phyloP scores from a whole-genome alignment of 2,797 vertebrate species.

The Sebastes cheni region DNA sequence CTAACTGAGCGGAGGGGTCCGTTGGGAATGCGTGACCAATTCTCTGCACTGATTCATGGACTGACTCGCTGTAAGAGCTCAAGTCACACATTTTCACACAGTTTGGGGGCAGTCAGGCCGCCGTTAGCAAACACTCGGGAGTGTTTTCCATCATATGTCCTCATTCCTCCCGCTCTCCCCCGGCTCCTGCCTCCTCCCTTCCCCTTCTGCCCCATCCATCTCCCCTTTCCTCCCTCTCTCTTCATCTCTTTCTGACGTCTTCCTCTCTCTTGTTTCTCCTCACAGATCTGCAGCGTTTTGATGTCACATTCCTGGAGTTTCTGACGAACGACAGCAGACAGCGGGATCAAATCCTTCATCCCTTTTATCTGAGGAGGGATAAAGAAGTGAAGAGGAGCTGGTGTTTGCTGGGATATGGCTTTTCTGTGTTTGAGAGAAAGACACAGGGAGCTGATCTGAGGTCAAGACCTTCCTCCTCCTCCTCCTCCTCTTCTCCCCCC shows the following conservation, averaged over 20 bases:
- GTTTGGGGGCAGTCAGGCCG: slow-evolving; percentile 9
- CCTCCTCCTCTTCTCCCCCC: neutral
- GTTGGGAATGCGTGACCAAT: slow-evolving; percentile 41
- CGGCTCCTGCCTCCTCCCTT: slow-evolving; percentile 9
- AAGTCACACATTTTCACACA: slow-evolving; percentile 17
- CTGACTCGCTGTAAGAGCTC: slow-evolving; percentile 38
- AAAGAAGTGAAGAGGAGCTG: neutral
- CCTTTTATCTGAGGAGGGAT: slow-evolving; percentile 2
- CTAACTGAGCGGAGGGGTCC: neutral
- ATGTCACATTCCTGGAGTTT: slow-evolving; percentile 64
- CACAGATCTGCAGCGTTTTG: slow-evolving; percentile 62
- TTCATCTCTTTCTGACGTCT: slow-evolving; percentile 31
- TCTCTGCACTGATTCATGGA: slow-evolving; percentile 26
- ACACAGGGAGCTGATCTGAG: slow-evolving; percentile 55
- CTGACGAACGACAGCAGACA: slow-evolving; percentile 15
- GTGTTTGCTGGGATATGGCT: slow-evolving; percentile 39
- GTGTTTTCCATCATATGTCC: slow-evolving; percentile 62
- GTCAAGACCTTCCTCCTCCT: slow-evolving; percentile 46
- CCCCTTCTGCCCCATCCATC: slow-evolving; percentile 10
- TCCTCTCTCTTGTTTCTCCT: slow-evolving; percentile 37
- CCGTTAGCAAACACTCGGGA: slow-evolving; percentile 49
- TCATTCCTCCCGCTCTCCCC: slow-evolving; percentile 17
- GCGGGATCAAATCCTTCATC: slow-evolving; percentile 15
- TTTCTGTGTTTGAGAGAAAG: slow-evolving; percentile 36
- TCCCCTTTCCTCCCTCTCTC: slow-evolving; percentile 7